Evolutionary conservation across 2,113 vertebrate species (phyloP), one percentile per base, ranked within the genome.

Genomic region (Scomber scombrus): DNA sequence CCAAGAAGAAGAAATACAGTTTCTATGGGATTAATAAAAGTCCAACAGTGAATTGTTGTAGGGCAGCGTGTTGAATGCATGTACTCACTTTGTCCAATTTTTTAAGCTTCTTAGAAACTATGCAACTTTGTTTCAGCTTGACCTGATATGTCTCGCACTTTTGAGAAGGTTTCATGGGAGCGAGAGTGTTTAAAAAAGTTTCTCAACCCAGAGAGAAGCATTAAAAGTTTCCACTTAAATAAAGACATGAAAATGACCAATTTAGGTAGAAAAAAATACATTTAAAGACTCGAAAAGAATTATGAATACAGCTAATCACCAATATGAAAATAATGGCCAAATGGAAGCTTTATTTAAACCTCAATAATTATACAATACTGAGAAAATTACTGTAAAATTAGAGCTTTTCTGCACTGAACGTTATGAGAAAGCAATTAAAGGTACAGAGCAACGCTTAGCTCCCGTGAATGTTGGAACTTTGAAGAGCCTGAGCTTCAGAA

Each of bases 401-500:
- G 34, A 54, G 18, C 16, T 3, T 60, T 43, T 70, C 31, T 56
- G 49, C 56, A 19, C 16, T 60, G 3, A 82, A 60, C 1, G 0
- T 21, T 21, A n/a, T 26, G 11, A 79, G 62, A 71, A 86, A 81
- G 88, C 80, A 89, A 90, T 88, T 84, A 84, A 34, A 68, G 74
- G 5, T 34, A 5, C n/a, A 55, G 49, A 15, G 54, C 29, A 80
- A 60, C 61, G 52, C 43, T 2, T 16, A 67, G 15, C 40, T 26
- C 19, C 43, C 61, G 34, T 68, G 45, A 84, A 62, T 73, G 56
- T 34, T 56, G 52, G 64, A 74, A 78, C 80, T 83, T 26, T 66
- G 79, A 68, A 55, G 56, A 69, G 60, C 11, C n/a, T 5, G 71
- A 52, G 75, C 81, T 84, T 77, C 87, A 66, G 69, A 71, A 60